Base-by-base conservation (phyloP, 2,888 invertebrate genomes). In the Diarsia rubi region DNA sequence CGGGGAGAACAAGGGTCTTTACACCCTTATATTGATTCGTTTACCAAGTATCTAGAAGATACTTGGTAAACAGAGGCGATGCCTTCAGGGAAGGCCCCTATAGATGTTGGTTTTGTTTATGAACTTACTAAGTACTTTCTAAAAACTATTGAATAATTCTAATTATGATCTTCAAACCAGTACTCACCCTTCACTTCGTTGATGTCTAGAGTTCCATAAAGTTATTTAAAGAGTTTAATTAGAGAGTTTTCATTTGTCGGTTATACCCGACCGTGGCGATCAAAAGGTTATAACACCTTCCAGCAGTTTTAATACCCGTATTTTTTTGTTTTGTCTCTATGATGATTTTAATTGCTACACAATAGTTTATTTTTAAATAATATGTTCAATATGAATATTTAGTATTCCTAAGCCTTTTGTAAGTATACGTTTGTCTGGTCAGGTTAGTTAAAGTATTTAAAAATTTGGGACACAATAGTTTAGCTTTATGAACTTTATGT, bases 121-220 rank as follows among this genome's bases (percentile, higher is more conserved):
- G 16, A 31, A 31, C 31, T 19, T 24, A 16, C 0, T n/a, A 42
- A 2, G 14, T 16, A 57, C 12, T 52, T 45, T 63, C 8, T n/a
- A 74, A 60, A 62, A 67, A 11, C n/a, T 21, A n/a, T 45, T 3
- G 21, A 69, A 57, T 52, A 27, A 24, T n/a, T 21, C 1, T 37
- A 49, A 68, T 81, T 71, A 60, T 47, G 12, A 19, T 57, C 19
- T 27, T n/a, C 21, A 11, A 71, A 49, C 70, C 27, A 54, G 67
- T 71, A 76, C 45, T 76, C 54, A 57, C 44, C 12, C 64, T 62
- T 49, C 37, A 63, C 24, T 47, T 65, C 31, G 52, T 37, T 47
- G 54, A 71, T 60, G 71, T 54, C 47, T 68, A 44, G 54, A 65
- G 44, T n/a, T 47, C n/a, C 76, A 82, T 82, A 65, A 71, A 27